These are phyloP conservation scores for Adelphocoris suturalis DNA, from an alignment of 2,888 invertebrate species.

Conservation along the genomic window DNA sequence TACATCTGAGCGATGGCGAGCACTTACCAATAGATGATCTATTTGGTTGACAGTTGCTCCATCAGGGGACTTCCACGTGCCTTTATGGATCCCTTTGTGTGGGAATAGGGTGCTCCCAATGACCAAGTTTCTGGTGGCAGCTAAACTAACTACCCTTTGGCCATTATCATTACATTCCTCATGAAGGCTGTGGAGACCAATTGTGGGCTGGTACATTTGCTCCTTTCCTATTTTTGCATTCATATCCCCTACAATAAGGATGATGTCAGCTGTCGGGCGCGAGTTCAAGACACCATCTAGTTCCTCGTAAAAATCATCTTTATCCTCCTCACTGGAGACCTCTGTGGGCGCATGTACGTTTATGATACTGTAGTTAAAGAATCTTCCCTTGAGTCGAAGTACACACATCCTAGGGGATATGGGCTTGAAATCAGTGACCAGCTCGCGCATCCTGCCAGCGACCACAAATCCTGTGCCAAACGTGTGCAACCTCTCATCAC, in stretches of 20 bases:
- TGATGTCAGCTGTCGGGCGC: background rate
- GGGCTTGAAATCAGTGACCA: constrained; percentile 13
- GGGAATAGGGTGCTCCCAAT: constrained; percentile 14
- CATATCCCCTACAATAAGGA: background rate
- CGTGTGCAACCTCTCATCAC: constrained; percentile 12
- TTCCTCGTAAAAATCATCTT: constrained; percentile 38
- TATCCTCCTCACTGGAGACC: background rate
- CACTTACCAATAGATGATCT: background rate
- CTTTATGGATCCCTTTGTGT: too few relatives aligned
- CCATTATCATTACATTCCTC: constrained; percentile 45
- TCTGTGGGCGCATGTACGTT: constrained; percentile 26
- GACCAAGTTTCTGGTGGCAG: constrained; percentile 14
- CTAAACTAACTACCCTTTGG: background rate
- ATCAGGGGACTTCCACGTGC: background rate
- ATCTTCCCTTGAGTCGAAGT: background rate
- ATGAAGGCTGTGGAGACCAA: constrained; percentile 44
- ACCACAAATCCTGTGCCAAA: constrained; percentile 40
- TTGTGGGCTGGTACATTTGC: constrained; percentile 16
- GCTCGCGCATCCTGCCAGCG: background rate
- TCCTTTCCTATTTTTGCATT: constrained; percentile 20
- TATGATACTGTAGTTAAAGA: constrained; percentile 11
- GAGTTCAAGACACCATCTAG: background rate
- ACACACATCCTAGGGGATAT: constrained; percentile 1
- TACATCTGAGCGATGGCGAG: constrained; percentile 13
- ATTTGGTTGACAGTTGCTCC: constrained; percentile 13